phyloP scores from a whole-genome alignment of 1,140 invertebrate species.

The Aethina tumida region DNA sequence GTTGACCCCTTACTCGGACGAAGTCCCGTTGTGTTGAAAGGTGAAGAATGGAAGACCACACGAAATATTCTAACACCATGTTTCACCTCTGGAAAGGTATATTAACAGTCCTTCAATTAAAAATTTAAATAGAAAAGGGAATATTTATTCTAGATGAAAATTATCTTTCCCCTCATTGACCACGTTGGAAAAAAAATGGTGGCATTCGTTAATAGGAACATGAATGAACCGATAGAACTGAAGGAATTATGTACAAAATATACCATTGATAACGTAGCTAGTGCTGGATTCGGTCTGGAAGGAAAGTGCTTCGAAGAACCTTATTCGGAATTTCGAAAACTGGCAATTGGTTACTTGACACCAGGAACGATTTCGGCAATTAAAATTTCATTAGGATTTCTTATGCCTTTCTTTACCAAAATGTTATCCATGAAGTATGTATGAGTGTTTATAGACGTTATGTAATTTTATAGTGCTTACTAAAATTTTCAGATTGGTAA shows the following conservation, averaged over 20 bases:
- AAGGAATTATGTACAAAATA: constrained; percentile 35
- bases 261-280: constrained; percentile 41
- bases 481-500: constrained; percentile 12
- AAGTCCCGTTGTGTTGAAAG: constrained; percentile 31
- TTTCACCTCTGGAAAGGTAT: constrained; percentile 35
- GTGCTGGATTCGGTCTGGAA: constrained; percentile 39
- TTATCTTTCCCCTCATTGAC: constrained; percentile 26
- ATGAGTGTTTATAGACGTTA: constrained; percentile 12
- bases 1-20: constrained; percentile 29
- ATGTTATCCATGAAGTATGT: constrained; percentile 28
- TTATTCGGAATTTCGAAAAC: constrained; percentile 35
- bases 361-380: constrained; percentile 6
- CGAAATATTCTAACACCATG: constrained; percentile 32
- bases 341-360: constrained; percentile 29
- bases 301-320: constrained; percentile 33
- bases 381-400: constrained; percentile 7
- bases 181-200: constrained; percentile 24
- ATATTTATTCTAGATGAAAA: constrained; percentile 17
- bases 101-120: constrained; percentile 1
- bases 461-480: background rate
- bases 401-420: constrained; percentile 18
- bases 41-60: constrained; percentile 32
- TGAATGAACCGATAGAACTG: constrained; percentile 19
- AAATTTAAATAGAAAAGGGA: background rate
- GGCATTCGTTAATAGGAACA: constrained; percentile 20